Conservation (phyloP, 2,888 invertebrate species). For the Carcina quercana region DNA sequence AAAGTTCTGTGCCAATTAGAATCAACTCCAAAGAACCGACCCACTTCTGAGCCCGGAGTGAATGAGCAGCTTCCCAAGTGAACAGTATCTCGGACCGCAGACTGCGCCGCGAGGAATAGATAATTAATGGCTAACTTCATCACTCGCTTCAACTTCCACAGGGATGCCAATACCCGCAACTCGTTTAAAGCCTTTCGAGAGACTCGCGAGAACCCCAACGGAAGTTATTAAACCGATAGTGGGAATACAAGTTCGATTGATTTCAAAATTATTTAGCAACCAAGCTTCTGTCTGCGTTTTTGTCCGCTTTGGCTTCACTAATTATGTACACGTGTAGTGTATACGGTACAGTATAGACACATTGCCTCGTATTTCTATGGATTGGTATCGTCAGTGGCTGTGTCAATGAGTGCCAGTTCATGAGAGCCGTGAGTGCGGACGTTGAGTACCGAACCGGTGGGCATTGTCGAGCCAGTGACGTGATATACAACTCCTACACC, state of each 20-base stretch:
- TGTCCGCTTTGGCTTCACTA: neutral
- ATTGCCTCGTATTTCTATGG: too few species aligned
- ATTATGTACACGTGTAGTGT: too few species aligned
- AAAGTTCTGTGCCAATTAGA: too few species aligned
- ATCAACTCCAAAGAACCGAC: too few species aligned
- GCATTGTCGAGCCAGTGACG: too few species aligned
- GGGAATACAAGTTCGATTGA: neutral
- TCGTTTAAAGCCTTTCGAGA: conserved; percentile 3
- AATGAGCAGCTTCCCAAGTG: neutral
- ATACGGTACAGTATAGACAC: too few species aligned
- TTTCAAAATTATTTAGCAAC: neutral
- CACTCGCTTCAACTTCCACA: conserved; percentile 1
- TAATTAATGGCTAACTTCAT: conserved; percentile 7
- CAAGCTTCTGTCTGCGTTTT: neutral
- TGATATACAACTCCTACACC: too few species aligned
- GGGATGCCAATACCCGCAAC: neutral
- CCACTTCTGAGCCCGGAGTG: neutral
- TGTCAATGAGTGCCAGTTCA: too few species aligned
- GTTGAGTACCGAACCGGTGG: too few species aligned
- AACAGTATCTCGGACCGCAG: conserved; percentile 3
- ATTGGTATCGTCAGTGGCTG: too few species aligned
- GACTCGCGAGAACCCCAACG: neutral
- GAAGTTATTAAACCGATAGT: neutral
- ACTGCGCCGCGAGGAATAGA: conserved; percentile 1
- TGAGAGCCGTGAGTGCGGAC: too few species aligned